Evolutionary conservation across 30 jellyfish, hydroid and myxozoan genomes (phyloP).

Genomic region (Turritopsis dohrnii): DNA sequence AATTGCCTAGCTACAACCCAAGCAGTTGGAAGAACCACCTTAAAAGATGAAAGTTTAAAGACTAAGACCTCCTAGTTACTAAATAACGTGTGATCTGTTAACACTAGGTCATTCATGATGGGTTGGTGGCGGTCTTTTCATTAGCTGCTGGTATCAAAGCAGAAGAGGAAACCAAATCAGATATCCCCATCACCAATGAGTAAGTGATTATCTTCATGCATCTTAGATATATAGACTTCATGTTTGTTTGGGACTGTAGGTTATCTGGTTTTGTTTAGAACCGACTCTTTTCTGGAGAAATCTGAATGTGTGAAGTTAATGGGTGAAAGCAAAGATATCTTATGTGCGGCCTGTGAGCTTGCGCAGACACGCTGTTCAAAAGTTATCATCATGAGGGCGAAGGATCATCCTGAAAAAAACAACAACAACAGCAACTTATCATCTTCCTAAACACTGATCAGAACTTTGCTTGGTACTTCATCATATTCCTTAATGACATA

Average conservation of each 20-base stretch:
- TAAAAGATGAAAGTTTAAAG: too few relatives aligned
- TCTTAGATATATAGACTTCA: background rate
- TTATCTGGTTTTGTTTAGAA: constrained; percentile 21
- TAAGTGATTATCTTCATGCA: background rate
- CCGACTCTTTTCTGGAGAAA: constrained; percentile 31
- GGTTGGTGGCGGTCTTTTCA: constrained; percentile 40
- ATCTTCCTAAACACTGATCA: too few relatives aligned
- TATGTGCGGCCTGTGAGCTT: constrained; percentile 87
- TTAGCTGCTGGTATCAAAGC: constrained; percentile 54
- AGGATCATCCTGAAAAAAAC: constrained; percentile 49
- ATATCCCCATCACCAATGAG: background rate
- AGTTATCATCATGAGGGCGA: constrained; percentile 67
- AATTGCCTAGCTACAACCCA: too few relatives aligned
- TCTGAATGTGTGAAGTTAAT: constrained; percentile 62
- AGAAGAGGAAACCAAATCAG: constrained; percentile 7
- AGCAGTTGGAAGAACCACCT: too few relatives aligned
- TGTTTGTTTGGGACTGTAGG: background rate
- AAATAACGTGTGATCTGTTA: too few relatives aligned
- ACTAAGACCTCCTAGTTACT: too few relatives aligned
- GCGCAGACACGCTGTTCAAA: constrained; percentile 95
- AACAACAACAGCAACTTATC: too few relatives aligned
- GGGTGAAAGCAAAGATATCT: constrained; percentile 71
- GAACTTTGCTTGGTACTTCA: too few relatives aligned
- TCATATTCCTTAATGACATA: too few relatives aligned
- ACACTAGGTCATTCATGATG: constrained; percentile 75